A percentile compares a stretch with the other conserved stretches of the same genome.
phyloP scores from a whole-genome alignment of 2,888 invertebrate genomes.

The Tachina fera region DNA sequence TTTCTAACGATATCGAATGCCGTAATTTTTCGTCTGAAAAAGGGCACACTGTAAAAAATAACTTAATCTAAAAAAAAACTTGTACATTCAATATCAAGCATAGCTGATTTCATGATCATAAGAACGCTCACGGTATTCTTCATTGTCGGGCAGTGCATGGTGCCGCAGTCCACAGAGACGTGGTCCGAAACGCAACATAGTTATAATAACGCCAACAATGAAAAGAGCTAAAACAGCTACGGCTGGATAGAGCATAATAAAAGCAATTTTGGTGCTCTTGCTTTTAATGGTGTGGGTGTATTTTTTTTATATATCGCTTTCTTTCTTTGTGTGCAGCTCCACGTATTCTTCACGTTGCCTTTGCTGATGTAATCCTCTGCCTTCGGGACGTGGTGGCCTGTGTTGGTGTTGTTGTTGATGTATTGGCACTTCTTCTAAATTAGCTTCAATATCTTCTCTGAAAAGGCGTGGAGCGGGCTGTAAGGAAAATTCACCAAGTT shows the following conservation, averaged over 20 bases:
- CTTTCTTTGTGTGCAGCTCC: conserved; percentile 88
- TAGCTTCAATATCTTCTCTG: conserved; percentile 79
- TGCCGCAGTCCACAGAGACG: conserved; percentile 89
- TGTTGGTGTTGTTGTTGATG: conserved; percentile 68
- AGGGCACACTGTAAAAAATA: not conserved
- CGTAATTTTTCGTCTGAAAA: too few relatives aligned
- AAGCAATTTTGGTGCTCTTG: conserved; percentile 84
- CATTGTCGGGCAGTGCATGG: conserved; percentile 86
- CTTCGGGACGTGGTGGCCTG: conserved; percentile 80
- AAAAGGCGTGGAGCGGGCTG: conserved; percentile 74
- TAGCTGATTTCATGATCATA: conserved; percentile 82
- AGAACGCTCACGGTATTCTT: conserved; percentile 86
- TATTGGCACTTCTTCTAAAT: conserved; percentile 75
- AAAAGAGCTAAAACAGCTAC: conserved; percentile 89
- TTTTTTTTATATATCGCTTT: conserved; percentile 89
- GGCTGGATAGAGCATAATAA: conserved; percentile 91
- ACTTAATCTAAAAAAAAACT: not conserved
- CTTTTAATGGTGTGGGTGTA: conserved; percentile 52
- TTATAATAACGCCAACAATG: conserved; percentile 89
- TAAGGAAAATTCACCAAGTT: conserved; percentile 25
- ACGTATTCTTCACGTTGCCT: conserved; percentile 83
- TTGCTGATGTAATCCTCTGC: conserved; percentile 79
- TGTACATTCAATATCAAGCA: conserved; percentile 74
- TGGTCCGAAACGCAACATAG: conserved; percentile 90
- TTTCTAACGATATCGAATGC: too few relatives aligned